These are phyloP conservation scores for Gymnoscelis rufifasciata DNA, from an alignment of 2,888 invertebrate genomes.

Conservation along the genomic window DNA sequence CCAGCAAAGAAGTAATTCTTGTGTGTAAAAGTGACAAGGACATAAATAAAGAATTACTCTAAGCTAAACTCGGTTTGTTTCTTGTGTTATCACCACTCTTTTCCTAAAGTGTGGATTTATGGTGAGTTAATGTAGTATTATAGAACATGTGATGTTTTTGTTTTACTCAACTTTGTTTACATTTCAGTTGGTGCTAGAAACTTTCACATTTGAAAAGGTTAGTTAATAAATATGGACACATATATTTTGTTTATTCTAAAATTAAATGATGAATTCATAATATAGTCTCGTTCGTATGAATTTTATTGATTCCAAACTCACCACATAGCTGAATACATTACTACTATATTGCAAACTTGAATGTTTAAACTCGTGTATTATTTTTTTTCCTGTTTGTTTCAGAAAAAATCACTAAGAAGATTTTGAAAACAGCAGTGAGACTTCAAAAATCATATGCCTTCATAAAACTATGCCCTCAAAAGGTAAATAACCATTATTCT, in stretches of 20 bases:
- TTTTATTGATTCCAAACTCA: slow-evolving; percentile 16
- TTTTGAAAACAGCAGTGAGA: too few species aligned
- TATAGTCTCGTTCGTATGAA: slow-evolving; percentile 23
- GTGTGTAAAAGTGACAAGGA: slow-evolving; percentile 62
- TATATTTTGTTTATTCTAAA: too few species aligned
- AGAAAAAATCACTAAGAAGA: background rate
- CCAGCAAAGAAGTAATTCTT: slow-evolving; percentile 79
- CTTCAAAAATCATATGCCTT: background rate
- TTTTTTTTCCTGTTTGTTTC: slow-evolving; percentile 4
- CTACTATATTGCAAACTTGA: background rate
- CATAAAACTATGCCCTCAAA: background rate
- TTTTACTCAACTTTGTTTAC: slow-evolving; percentile 65
- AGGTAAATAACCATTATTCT: background rate
- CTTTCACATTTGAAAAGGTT: slow-evolving; percentile 8
- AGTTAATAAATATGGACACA: too few species aligned
- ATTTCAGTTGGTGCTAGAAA: slow-evolving; percentile 48
- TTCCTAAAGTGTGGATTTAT: slow-evolving; percentile 40
- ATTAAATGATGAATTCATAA: slow-evolving; percentile 28
- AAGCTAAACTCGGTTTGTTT: slow-evolving; percentile 55
- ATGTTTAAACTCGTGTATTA: background rate
- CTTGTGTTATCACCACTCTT: slow-evolving; percentile 36
- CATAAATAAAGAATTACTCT: slow-evolving; percentile 75
- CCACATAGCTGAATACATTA: slow-evolving; percentile 14
- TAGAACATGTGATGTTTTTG: slow-evolving; percentile 55
- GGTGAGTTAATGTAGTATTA: slow-evolving; percentile 58